Base-by-base conservation (phyloP, 2,113 vertebrate species). In the Puntigrus tetrazona region DNA sequence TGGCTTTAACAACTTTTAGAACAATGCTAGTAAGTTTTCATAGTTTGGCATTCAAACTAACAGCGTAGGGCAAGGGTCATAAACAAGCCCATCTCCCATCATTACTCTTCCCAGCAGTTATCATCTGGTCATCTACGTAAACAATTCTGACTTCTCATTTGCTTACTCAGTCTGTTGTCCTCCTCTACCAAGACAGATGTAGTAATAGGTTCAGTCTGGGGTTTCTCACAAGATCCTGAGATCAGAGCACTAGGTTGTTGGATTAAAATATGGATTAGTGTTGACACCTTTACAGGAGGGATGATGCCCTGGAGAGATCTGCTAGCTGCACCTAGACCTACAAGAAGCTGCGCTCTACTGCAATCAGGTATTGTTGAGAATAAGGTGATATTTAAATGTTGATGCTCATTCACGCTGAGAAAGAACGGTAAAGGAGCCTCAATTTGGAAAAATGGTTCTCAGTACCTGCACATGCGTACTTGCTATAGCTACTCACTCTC, bases 211-310 rank as follows among this genome's bases (percentile, higher is more conserved):
- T 55, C 69, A 88, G 87, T 87, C 88, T 67, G 52, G 86, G 88
- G 89, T 89, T 67, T 77, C 31, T 20, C 7, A 86, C 81, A 80
- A 86, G 84, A 91, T 87, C 89, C 88, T 84, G 90, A 90, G 89
- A 91, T 89, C 88, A 82, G 81, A 85, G 86, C 85, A 86, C 82
- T 55, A 86, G 90, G 77, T 89, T 94, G 92, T 90, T 93, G 88
- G 90, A 94, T 94, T 93, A 93, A 90, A n/a, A 81, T 89, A 81
- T 88, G 89, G 90, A 94, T 94, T 91, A 88, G 88, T 90, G 89
- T 84, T 93, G 92, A 93, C 93, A 87, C 83, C 45, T 82, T 86
- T 86, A n/a, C n/a, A 83, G 78, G 87, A 87, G 89, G 84, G 82
- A 85, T 84, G 69, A 86, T 81, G 69, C 78, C 74, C 43, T 73